These are phyloP conservation scores for Teleopsis dalmanni DNA, from an alignment of 1,140 invertebrate genomes.

Conservation along the genomic window DNA sequence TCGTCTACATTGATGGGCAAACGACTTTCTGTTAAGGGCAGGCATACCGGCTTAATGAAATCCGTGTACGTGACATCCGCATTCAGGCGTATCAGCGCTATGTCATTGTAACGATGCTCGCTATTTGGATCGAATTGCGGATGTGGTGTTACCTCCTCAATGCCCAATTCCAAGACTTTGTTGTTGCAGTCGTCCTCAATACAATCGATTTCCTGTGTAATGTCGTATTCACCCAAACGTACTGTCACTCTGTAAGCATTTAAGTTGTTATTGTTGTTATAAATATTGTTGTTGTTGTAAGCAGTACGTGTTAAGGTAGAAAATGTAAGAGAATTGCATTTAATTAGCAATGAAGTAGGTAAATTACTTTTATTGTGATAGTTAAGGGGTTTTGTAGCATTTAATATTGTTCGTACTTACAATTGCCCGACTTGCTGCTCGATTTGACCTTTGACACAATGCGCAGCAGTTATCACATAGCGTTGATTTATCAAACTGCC, in stretches of 20 bases:
- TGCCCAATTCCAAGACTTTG: conserved; percentile 25
- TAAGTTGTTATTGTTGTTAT: not conserved
- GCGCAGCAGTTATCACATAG: conserved; percentile 70
- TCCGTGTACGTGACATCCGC: conserved; percentile 61
- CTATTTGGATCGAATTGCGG: conserved; percentile 29
- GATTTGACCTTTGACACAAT: conserved; percentile 65
- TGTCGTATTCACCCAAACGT: conserved; percentile 57
- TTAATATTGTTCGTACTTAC: conserved; percentile 20
- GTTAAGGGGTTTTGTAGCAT: no score
- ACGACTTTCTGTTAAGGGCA: conserved; percentile 47
- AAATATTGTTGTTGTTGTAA: no score
- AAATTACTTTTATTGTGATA: no score
- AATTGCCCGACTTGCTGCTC: conserved; percentile 23
- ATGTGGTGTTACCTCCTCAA: conserved; percentile 42
- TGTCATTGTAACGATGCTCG: conserved; percentile 52
- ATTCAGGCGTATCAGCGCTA: conserved; percentile 67
- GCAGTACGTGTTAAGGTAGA: no score
- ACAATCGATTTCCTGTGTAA: conserved; percentile 50
- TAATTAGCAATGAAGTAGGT: no score
- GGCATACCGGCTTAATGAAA: conserved; percentile 67
- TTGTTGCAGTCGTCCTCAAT: conserved; percentile 36
- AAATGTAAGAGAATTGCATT: no score
- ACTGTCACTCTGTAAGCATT: conserved; percentile 43
- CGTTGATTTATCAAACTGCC: conserved; percentile 52
- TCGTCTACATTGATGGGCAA: conserved; percentile 30